Base-by-base conservation (phyloP, 2,888 invertebrate species). In the Leucania comma region DNA sequence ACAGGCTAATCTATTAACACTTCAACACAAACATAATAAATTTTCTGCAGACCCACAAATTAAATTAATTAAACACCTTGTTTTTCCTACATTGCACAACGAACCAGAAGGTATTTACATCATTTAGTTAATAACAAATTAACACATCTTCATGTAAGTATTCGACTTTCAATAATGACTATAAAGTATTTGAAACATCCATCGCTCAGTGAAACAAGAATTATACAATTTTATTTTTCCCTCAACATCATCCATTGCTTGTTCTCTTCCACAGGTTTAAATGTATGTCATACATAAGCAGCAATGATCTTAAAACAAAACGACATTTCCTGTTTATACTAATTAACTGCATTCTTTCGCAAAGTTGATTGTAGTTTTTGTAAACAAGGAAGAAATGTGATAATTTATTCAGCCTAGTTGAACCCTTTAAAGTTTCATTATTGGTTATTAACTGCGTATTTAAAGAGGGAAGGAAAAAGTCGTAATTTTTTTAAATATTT, bases 321-420 rank as follows among this genome's bases (percentile, higher is more conserved):
- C 29, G 70, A 77, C 81, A 73, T 85, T 83, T 85, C 83, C 83
- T 78, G 68, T 48, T 78, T 35, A 89, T 88, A 86, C 84, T 80
- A 82, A 80, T 75, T 68, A 67, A 73, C 73, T 50, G 73, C 80
- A 84, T 84, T 79, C 72, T 71, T 66, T 62, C 20, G 22, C 42
- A 78, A 63, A 74, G 62, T 64, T 68, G 22, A 56, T 67, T 72
- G 62, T 76, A 61, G 64, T 84, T 80, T 72, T 73, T 62, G 53
- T 29, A 14, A 56, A 77, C 67, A 74, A 81, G 83, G 81, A 83
- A 81, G 76, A 74, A 24, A 72, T 66, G 69, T 60, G 57, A 75
- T 70, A 70, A 82, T 77, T 78, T 81, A 77, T 65, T 54, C 72
- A 59, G 73, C 72, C 70, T 71, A 74, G 51, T 62, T 59, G 14